Conservation (phyloP, 2,888 invertebrate species). For the Drosophila phalerata region DNA sequence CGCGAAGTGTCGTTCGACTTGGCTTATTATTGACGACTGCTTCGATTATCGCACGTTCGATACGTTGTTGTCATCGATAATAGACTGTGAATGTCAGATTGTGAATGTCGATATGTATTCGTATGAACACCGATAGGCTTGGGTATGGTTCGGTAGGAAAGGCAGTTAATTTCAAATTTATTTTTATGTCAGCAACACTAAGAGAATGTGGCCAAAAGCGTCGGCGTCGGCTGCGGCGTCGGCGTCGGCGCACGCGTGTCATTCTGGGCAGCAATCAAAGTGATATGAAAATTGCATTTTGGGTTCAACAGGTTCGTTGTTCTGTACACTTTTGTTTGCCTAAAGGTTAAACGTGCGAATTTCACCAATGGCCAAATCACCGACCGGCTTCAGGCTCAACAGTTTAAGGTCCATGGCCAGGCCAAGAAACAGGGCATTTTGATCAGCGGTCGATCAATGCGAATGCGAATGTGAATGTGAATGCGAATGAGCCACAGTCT, state of each 20-base stretch:
- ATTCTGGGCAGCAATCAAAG: slow-evolving; percentile 83
- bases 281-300: slow-evolving; percentile 83
- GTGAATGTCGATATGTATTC: too few species aligned
- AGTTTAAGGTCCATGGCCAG: slow-evolving; percentile 16
- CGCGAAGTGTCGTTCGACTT: too few species aligned
- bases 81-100: too few species aligned
- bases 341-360: slow-evolving; percentile 84
- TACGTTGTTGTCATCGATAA: too few species aligned
- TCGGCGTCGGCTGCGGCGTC: slow-evolving; percentile 51
- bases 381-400: slow-evolving; percentile 29
- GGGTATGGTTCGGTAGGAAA: too few species aligned
- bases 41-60: too few species aligned
- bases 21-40: too few species aligned
- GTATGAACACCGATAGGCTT: too few species aligned
- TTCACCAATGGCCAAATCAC: slow-evolving; percentile 69
- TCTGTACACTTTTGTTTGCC: slow-evolving; percentile 62
- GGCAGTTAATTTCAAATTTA: too few species aligned
- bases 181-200: too few species aligned
- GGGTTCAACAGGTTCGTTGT: slow-evolving; percentile 82
- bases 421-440: slow-evolving; percentile 34
- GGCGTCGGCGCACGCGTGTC: slow-evolving; percentile 75
- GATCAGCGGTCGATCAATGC: slow-evolving; percentile 70
- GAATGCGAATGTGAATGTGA: slow-evolving; percentile 19
- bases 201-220: slow-evolving; percentile 10
- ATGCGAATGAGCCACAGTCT: slow-evolving; percentile 53